Conservation (phyloP, 2,113 vertebrate genomes). For the Clarias batrachus region DNA sequence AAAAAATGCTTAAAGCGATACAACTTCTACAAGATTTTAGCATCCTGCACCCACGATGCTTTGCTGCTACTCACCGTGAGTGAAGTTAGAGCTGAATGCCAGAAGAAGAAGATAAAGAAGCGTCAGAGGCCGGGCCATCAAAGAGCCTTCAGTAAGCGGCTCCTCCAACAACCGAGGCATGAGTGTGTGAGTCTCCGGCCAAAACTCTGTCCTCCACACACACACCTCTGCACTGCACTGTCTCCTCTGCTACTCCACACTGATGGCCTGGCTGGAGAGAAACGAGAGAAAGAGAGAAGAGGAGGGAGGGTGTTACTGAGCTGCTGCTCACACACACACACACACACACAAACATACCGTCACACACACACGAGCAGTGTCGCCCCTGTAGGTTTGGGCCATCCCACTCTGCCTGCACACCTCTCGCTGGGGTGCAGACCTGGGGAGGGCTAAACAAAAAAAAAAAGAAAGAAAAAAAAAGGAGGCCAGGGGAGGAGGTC, state of each 20-base stretch:
- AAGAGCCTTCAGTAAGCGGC: constrained; percentile 54
- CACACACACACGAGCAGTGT: constrained; percentile 69
- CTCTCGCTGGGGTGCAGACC: constrained; percentile 55
- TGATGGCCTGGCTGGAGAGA: constrained; percentile 71
- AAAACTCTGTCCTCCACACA: constrained; percentile 46
- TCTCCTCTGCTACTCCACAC: constrained; percentile 64
- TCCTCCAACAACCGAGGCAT: constrained; percentile 38
- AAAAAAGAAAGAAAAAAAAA: constrained; percentile 3
- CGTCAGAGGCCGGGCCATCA: constrained; percentile 58
- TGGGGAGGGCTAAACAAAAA: constrained; percentile 34
- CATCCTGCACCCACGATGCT: not conserved
- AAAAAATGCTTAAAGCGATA: not conserved
- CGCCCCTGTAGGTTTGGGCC: constrained; percentile 63
- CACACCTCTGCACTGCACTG: constrained; percentile 49
- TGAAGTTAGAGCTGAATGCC: constrained; percentile 60
- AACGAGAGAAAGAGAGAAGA: constrained; percentile 56
- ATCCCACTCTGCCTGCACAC: constrained; percentile 64
- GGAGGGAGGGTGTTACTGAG: constrained; percentile 64
- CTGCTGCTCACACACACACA: constrained; percentile 38
- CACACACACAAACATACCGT: constrained; percentile 38
- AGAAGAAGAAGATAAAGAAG: constrained; percentile 60
- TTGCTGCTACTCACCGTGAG: constrained; percentile 75
- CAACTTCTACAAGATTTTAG: not conserved
- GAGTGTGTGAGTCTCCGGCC: constrained; percentile 49
- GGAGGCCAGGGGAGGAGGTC: constrained; percentile 26